Evolutionary conservation across 2,113 vertebrate species (phyloP).

Genomic region (Osmerus mordax): DNA sequence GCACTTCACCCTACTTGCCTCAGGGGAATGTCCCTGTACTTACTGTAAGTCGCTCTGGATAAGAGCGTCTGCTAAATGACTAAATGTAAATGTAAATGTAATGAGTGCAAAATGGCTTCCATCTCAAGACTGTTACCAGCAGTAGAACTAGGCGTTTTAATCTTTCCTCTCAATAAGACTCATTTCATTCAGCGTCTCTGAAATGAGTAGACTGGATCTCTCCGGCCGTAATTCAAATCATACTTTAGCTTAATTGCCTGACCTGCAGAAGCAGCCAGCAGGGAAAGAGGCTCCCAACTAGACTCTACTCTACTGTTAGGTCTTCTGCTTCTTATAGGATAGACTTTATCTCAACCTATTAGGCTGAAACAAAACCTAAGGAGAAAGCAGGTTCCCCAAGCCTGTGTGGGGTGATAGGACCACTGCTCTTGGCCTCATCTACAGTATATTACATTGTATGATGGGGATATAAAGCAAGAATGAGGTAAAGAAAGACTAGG

Average conservation of each 20-base stretch:
- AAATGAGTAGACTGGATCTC: slow-evolving; percentile 47
- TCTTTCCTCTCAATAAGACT: slow-evolving; percentile 52
- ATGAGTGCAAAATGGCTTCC: too few relatives aligned
- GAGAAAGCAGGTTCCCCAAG: slow-evolving; percentile 22
- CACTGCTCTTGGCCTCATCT: slow-evolving; percentile 33
- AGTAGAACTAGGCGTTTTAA: slow-evolving; percentile 40
- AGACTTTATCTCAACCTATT: slow-evolving; percentile 2
- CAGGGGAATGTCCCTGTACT: too few relatives aligned
- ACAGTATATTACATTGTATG: slow-evolving; percentile 43
- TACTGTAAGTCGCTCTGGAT: too few relatives aligned
- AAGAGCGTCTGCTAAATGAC: too few relatives aligned
- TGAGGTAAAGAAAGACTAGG: too few relatives aligned
- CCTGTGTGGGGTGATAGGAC: slow-evolving; percentile 53
- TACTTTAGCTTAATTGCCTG: slow-evolving; percentile 59
- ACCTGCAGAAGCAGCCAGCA: slow-evolving; percentile 29
- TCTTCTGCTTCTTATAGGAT: background rate
- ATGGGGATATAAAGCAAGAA: too few relatives aligned
- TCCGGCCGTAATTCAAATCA: slow-evolving; percentile 61
- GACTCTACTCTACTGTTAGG: slow-evolving; percentile 23
- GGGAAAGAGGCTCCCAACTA: slow-evolving; percentile 26
- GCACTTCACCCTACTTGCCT: too few relatives aligned
- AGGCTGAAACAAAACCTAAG: slow-evolving; percentile 5
- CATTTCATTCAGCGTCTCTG: slow-evolving; percentile 48
- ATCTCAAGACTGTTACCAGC: slow-evolving; percentile 29
- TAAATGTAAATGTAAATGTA: too few relatives aligned